These are phyloP conservation scores for Psophia crepitans DNA, from an alignment of 2,113 vertebrate species.

Conservation along the genomic window DNA sequence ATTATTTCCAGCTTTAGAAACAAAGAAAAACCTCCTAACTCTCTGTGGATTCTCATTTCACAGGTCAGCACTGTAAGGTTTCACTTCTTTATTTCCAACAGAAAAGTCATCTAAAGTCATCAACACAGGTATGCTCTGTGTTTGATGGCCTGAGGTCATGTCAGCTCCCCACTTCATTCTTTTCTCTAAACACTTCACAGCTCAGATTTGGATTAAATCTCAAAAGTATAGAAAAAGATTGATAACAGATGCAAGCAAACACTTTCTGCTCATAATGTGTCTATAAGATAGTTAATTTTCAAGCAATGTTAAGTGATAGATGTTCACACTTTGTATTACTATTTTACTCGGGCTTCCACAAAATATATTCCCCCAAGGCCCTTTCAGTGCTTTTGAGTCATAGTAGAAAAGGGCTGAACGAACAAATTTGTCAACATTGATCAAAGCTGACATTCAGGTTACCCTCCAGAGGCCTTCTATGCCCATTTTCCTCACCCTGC, in stretches of 20 bases:
- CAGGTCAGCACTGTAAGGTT: neutral
- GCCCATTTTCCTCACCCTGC: neutral
- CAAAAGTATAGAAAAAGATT: neutral
- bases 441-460: slow-evolving; percentile 38
- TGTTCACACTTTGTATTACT: neutral
- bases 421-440: slow-evolving; percentile 19
- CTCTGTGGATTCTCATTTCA: neutral
- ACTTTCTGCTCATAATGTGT: neutral
- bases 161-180: neutral
- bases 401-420: neutral
- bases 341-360: neutral
- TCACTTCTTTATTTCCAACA: neutral
- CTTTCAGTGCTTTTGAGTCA: neutral
- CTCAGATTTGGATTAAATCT: neutral
- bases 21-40: neutral
- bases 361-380: neutral
- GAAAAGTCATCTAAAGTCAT: neutral
- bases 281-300: neutral
- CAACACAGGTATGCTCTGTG: neutral
- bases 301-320: neutral
- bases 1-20: neutral
- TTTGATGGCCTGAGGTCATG: neutral
- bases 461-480: neutral
- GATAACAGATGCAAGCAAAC: neutral
- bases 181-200: neutral